Conservation (phyloP, 1,140 invertebrate genomes). For the Drosophila rhopaloa region DNA sequence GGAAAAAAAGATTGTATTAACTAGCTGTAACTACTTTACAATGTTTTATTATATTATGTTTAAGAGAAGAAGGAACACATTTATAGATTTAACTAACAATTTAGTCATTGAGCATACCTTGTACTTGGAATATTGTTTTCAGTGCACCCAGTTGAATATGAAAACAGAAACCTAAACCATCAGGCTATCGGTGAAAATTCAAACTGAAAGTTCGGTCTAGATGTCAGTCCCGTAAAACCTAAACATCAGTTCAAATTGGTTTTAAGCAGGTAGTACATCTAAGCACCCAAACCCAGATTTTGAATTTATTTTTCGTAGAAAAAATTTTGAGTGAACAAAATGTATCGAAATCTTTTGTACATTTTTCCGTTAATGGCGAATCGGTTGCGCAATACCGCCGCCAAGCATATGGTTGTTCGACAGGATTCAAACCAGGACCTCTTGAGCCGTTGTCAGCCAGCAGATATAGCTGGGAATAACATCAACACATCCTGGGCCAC, state of each 20-base stretch:
- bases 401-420: neutral
- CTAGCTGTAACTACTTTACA: neutral
- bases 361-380: neutral
- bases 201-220: neutral
- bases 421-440: neutral
- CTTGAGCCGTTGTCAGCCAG: neutral
- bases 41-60: neutral
- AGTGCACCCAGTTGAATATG: too few species aligned
- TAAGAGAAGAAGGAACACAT: too few species aligned
- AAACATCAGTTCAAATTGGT: neutral
- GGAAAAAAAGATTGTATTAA: neutral
- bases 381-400: neutral
- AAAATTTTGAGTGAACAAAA: neutral
- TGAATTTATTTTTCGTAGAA: neutral
- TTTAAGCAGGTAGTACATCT: neutral
- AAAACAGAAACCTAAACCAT: neutral
- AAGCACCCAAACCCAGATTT: neutral
- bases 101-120: too few species aligned
- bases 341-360: slow-evolving; percentile 1
- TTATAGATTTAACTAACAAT: too few species aligned
- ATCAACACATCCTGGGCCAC: neutral
- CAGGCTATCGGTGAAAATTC: neutral
- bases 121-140: too few species aligned
- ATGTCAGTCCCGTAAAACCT: neutral
- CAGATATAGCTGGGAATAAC: neutral